Conservation (phyloP, 2,113 vertebrate species). For the Saimiri boliviensis region DNA sequence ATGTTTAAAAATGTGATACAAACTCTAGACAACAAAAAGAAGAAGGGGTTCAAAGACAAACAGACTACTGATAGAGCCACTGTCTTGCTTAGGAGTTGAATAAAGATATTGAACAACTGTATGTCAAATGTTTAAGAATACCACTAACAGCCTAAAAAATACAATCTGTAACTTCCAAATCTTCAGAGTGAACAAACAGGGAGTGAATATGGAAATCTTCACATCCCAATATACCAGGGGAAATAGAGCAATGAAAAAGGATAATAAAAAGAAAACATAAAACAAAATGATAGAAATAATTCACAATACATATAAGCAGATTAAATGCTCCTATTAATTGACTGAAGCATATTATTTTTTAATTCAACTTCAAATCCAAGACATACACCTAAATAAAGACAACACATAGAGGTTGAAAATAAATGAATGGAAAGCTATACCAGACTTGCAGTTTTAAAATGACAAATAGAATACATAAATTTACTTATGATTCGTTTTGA, state of each 20-base stretch:
- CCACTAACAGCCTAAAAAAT: not conserved
- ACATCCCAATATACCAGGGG: not conserved
- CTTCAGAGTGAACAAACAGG: not conserved
- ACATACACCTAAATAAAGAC: not conserved
- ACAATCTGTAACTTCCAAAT: not conserved
- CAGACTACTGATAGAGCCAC: not conserved
- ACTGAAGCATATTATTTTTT: not conserved
- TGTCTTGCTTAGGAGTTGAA: not conserved
- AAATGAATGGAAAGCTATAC: not conserved
- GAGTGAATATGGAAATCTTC: not conserved
- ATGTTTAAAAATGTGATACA: not conserved
- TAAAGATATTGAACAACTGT: not conserved
- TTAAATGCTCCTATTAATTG: not conserved
- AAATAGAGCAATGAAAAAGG: not conserved
- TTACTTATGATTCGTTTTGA: not conserved
- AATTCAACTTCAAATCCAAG: not conserved
- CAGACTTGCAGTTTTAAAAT: not conserved
- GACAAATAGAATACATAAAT: not conserved
- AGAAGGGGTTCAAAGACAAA: not conserved
- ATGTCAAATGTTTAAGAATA: not conserved
- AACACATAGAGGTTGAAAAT: not conserved
- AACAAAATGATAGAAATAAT: slow-evolving; percentile 9
- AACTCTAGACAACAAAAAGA: not conserved
- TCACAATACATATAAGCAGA: not conserved
- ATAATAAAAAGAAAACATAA: not conserved